These are phyloP conservation scores for Mus spretus DNA, from an alignment of 2,797 vertebrate species.

Conservation along the genomic window DNA sequence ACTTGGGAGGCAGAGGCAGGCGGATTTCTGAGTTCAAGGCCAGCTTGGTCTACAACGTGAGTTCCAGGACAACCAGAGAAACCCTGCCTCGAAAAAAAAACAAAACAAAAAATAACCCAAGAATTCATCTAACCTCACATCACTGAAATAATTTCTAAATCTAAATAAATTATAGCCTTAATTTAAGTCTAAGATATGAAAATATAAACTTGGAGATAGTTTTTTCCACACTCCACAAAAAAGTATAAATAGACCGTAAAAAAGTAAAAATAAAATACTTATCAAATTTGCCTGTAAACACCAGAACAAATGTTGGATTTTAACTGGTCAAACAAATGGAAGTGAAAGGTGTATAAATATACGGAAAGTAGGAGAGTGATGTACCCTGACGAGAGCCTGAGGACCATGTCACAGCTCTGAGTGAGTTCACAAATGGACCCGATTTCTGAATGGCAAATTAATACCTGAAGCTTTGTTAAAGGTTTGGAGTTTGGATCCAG, in stretches of 20 bases:
- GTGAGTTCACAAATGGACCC: neutral
- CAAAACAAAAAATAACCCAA: neutral
- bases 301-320: neutral
- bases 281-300: neutral
- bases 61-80: too few relatives aligned
- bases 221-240: slow-evolving; percentile 19
- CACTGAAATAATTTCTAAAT: slow-evolving; percentile 1
- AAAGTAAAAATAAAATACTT: slow-evolving; percentile 43
- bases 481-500: neutral
- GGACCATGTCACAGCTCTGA: neutral
- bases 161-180: neutral
- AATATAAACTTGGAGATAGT: neutral
- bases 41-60: too few relatives aligned
- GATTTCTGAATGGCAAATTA: neutral
- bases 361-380: neutral
- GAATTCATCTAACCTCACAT: slow-evolving; percentile 16
- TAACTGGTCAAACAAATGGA: slow-evolving; percentile 27
- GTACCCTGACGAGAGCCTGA: neutral
- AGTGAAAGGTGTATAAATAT: neutral
- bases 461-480: slow-evolving; percentile 25
- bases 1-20: too few relatives aligned
- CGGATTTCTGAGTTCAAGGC: too few relatives aligned
- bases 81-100: too few relatives aligned
- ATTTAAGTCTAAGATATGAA: slow-evolving; percentile 44
- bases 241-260: neutral